These are phyloP conservation scores for Oxyura jamaicensis DNA, from an alignment of 2,113 vertebrate species.

Conservation along the genomic window DNA sequence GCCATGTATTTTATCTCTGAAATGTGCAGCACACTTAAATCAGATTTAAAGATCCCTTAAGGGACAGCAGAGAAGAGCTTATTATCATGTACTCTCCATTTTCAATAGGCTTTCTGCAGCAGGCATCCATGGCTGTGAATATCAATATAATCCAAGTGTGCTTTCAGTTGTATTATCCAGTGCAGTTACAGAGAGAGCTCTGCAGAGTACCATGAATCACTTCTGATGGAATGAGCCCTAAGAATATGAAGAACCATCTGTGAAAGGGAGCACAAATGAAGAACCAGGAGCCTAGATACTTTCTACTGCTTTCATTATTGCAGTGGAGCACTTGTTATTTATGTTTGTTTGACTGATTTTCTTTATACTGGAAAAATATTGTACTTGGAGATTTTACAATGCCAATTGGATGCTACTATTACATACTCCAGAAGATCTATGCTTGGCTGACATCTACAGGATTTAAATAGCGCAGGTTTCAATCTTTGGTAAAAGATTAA, in stretches of 20 bases:
- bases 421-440: background rate
- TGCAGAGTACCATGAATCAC: background rate
- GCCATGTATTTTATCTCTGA: background rate
- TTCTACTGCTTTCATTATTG: background rate
- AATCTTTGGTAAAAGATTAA: background rate
- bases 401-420: background rate
- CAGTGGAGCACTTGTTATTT: background rate
- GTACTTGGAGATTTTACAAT: background rate
- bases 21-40: background rate
- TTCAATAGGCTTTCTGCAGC: background rate
- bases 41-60: background rate
- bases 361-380: background rate
- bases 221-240: background rate
- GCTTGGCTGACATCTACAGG: constrained; percentile 23
- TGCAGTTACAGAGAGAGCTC: background rate
- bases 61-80: background rate
- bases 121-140: background rate
- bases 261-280: background rate
- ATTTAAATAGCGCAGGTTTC: background rate
- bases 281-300: background rate
- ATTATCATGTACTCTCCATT: background rate
- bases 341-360: background rate
- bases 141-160: background rate
- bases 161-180: background rate
- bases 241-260: background rate